These are phyloP conservation scores for Ericerus pela DNA, from an alignment of 1,140 invertebrate genomes.

Conservation along the genomic window DNA sequence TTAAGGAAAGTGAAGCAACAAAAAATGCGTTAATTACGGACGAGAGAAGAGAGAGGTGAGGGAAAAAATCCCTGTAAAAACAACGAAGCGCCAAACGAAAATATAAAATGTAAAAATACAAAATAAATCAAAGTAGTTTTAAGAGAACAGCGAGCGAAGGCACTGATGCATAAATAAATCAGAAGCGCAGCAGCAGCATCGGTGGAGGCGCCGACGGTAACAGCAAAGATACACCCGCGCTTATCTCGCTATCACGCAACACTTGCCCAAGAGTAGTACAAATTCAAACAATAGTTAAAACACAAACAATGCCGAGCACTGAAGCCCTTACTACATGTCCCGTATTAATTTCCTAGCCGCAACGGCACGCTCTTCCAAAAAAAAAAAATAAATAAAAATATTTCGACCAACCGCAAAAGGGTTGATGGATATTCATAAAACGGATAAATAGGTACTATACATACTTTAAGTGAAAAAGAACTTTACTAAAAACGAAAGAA, in stretches of 20 bases:
- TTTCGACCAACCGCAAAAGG: too few relatives aligned
- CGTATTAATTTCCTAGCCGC: conserved; percentile 7
- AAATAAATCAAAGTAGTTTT: conserved; percentile 6
- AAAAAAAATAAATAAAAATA: too few relatives aligned
- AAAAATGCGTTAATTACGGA: too few relatives aligned
- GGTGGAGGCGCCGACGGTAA: not conserved
- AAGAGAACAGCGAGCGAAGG: not conserved
- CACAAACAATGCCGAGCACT: not conserved
- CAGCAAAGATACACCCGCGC: not conserved
- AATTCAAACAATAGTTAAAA: conserved; percentile 3
- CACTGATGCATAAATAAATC: conserved; percentile 7
- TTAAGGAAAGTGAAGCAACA: too few relatives aligned
- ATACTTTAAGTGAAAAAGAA: too few relatives aligned
- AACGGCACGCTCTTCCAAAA: too few relatives aligned
- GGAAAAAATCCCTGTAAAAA: too few relatives aligned
- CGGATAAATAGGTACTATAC: too few relatives aligned
- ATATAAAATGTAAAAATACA: not conserved
- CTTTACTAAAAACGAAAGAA: too few relatives aligned
- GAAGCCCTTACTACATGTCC: not conserved
- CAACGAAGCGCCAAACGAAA: not conserved
- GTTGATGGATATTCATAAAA: too few relatives aligned
- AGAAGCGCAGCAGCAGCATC: too few relatives aligned
- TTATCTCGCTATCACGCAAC: not conserved
- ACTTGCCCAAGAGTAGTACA: not conserved
- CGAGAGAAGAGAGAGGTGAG: too few relatives aligned